A percentile compares a stretch with the other conserved stretches of the same genome.
These are phyloP conservation scores for Mesocentrotus franciscanus DNA, from an alignment of 53 echinoderm and acorn worm genomes.

Conservation along the genomic window DNA sequence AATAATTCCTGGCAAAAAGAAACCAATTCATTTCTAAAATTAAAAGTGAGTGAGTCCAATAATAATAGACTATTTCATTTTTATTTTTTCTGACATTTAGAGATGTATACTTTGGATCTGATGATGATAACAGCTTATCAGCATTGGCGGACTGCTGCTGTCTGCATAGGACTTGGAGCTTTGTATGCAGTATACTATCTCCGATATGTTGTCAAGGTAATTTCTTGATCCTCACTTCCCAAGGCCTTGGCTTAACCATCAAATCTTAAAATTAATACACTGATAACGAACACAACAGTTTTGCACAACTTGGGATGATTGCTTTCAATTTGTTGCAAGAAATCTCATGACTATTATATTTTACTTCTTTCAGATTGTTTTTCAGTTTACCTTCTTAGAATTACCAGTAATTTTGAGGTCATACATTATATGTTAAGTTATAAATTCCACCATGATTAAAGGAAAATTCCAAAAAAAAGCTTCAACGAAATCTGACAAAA, in stretches of 20 bases:
- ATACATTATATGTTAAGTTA: no score
- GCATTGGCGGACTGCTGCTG: slow-evolving; percentile 38
- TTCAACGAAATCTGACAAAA: no score
- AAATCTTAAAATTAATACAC: neutral
- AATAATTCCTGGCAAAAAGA: no score
- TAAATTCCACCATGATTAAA: no score
- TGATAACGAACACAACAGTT: neutral
- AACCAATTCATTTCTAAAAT: no score
- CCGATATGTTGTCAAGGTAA: slow-evolving; percentile 74
- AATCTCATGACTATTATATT: no score
- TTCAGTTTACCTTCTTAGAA: no score
- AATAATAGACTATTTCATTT: neutral
- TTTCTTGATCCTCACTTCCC: neutral
- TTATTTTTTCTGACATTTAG: neutral
- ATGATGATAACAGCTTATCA: slow-evolving; percentile 4
- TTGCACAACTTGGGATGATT: neutral
- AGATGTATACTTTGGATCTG: slow-evolving; percentile 39
- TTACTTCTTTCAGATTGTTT: no score
- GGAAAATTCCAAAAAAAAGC: no score
- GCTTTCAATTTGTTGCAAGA: neutral
- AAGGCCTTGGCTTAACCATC: neutral
- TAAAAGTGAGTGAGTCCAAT: no score
- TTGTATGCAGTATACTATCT: slow-evolving; percentile 79
- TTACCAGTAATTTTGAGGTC: no score
- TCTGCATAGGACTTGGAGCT: slow-evolving; percentile 59